Percentiles rank a stretch among this genome's conserved stretches.
Conservation (phyloP, 2,888 invertebrate genomes). For the Eudemis profundana region DNA sequence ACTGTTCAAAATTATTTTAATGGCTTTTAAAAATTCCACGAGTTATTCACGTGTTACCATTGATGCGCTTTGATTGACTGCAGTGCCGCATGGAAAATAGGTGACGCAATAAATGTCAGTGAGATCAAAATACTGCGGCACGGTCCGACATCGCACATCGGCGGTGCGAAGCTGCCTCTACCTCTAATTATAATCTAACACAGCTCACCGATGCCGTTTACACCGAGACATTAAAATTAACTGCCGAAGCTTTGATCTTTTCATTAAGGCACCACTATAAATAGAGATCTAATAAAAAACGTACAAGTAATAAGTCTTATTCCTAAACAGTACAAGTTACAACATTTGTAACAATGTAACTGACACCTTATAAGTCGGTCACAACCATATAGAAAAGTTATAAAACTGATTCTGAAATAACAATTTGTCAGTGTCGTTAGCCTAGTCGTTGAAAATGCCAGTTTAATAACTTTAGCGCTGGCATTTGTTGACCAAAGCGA, state of each 20-base stretch:
- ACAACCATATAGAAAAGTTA: slow-evolving; percentile 11
- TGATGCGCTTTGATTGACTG: slow-evolving; percentile 31
- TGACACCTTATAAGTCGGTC: slow-evolving; percentile 37
- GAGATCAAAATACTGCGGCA: slow-evolving; percentile 71
- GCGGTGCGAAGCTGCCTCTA: slow-evolving; percentile 67
- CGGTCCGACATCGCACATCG: slow-evolving; percentile 54
- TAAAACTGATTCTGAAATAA: slow-evolving; percentile 51
- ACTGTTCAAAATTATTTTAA: too few relatives aligned
- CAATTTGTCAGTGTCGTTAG: slow-evolving; percentile 52
- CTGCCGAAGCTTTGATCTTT: slow-evolving; percentile 82
- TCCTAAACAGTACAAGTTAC: slow-evolving; percentile 52
- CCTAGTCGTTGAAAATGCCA: slow-evolving; percentile 46
- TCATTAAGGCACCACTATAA: slow-evolving; percentile 81
- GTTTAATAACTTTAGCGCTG: slow-evolving; percentile 46
- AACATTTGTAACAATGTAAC: slow-evolving; percentile 61
- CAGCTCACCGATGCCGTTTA: slow-evolving; percentile 67
- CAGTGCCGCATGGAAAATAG: slow-evolving; percentile 43
- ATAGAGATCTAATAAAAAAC: slow-evolving; percentile 74
- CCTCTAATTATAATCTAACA: slow-evolving; percentile 83
- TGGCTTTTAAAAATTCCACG: too few relatives aligned
- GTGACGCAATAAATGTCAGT: slow-evolving; percentile 79
- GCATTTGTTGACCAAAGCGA: slow-evolving; percentile 59
- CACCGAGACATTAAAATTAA: slow-evolving; percentile 84
- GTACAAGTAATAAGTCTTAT: slow-evolving; percentile 68
- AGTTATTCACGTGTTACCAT: slow-evolving; percentile 22